phyloP scores from a whole-genome alignment of 2,113 vertebrate genomes.

The Aramus guarauna region DNA sequence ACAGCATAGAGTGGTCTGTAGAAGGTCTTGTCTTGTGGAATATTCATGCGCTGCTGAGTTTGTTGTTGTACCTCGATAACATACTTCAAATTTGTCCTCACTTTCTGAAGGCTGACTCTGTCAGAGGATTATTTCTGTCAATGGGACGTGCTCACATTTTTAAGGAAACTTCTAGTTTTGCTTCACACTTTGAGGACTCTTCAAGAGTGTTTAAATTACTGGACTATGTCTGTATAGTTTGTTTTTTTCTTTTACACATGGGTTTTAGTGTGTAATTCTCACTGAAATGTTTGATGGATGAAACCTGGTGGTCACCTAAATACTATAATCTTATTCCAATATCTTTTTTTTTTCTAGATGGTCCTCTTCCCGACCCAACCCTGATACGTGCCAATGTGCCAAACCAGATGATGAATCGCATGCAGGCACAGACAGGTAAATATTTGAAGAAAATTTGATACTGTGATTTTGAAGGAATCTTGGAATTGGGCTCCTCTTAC shows the following conservation, averaged over 20 bases:
- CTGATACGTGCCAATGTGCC: conserved; percentile 87
- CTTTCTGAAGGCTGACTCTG: neutral
- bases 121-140: neutral
- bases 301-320: neutral
- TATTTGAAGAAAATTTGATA: neutral
- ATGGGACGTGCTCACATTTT: neutral
- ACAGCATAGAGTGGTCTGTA: neutral
- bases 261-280: neutral
- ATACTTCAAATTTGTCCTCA: neutral
- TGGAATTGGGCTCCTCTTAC: neutral
- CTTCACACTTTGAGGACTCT: neutral
- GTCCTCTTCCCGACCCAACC: conserved; percentile 86
- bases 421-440: conserved; percentile 88
- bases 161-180: neutral
- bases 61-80: neutral
- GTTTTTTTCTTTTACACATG: neutral
- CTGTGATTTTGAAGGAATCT: neutral
- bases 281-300: neutral
- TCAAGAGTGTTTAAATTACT: neutral
- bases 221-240: neutral
- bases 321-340: neutral
- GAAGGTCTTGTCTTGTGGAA: neutral
- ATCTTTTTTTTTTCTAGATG: conserved; percentile 75
- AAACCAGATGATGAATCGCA: conserved; percentile 91
- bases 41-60: neutral